Conservation (phyloP, 2,797 vertebrate species). For the Myiothlypis coronata region DNA sequence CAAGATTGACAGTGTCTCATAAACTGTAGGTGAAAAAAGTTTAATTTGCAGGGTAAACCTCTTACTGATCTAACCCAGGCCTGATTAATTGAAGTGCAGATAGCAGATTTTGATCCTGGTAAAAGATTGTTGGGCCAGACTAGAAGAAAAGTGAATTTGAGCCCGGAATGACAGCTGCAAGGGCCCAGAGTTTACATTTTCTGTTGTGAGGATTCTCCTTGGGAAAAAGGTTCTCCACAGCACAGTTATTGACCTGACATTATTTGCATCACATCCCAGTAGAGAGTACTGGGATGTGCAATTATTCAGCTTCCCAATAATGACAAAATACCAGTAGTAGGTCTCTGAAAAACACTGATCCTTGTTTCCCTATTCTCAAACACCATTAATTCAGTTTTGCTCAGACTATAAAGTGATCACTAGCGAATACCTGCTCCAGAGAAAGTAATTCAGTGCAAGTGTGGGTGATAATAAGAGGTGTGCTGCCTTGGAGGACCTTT, state of each 20-base stretch:
- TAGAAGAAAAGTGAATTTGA: neutral
- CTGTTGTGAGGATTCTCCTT: neutral
- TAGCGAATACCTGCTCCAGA: neutral
- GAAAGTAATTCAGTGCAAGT: neutral
- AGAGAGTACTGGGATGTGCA: neutral
- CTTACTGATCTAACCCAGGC: neutral
- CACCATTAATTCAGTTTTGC: neutral
- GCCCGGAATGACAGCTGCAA: neutral
- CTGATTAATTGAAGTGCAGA: neutral
- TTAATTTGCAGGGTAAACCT: constrained; percentile 24
- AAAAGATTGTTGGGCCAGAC: neutral
- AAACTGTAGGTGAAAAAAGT: neutral
- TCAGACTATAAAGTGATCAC: neutral
- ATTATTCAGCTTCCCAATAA: neutral
- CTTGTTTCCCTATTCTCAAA: neutral
- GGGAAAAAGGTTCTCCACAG: neutral
- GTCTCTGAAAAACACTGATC: neutral
- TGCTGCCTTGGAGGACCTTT: neutral
- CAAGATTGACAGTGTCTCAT: neutral
- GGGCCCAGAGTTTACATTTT: neutral
- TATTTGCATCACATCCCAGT: neutral
- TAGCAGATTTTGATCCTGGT: neutral
- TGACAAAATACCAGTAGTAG: neutral
- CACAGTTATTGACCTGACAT: neutral
- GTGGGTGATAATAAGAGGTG: neutral